phyloP scores from a whole-genome alignment of 2,888 invertebrate genomes.

The Neelides folsomi region DNA sequence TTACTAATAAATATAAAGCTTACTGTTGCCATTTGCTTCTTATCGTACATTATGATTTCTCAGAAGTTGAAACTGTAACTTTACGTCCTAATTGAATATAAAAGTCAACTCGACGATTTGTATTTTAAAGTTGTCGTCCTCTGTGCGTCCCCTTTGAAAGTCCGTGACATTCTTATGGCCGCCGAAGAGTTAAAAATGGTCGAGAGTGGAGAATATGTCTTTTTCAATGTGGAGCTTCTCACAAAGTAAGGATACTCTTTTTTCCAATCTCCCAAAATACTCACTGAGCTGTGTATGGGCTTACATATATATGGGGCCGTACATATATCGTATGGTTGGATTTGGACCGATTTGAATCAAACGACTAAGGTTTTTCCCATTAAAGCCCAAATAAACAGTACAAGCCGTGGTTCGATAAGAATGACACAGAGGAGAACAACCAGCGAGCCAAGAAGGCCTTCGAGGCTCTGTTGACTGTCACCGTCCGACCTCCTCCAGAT shows the following conservation, averaged over 20 bases:
- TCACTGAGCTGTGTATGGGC: neutral
- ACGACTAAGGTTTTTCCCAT: conserved; percentile 13
- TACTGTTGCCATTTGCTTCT: too few species aligned
- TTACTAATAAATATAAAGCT: too few species aligned
- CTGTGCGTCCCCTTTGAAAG: conserved; percentile 77
- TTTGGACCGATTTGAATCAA: neutral
- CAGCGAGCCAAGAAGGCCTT: conserved; percentile 70
- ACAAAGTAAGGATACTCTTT: conserved; percentile 60
- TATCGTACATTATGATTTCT: too few species aligned
- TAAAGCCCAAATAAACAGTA: conserved; percentile 47
- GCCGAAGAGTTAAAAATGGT: conserved; percentile 93
- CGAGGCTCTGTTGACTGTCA: conserved; percentile 73
- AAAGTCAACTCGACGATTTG: too few species aligned
- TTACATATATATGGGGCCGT: too few species aligned
- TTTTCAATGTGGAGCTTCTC: conserved; percentile 94
- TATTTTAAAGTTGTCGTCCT: conserved; percentile 76
- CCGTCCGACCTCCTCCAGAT: conserved; percentile 61
- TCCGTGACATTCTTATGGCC: conserved; percentile 81
- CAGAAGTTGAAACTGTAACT: too few species aligned
- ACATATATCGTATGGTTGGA: neutral
- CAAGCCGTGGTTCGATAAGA: conserved; percentile 74
- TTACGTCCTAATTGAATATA: too few species aligned
- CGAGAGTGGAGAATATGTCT: conserved; percentile 90
- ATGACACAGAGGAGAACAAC: conserved; percentile 68
- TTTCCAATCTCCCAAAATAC: neutral